Conservation (phyloP, 23 tunicate genomes). For the Ascidia mentula region DNA sequence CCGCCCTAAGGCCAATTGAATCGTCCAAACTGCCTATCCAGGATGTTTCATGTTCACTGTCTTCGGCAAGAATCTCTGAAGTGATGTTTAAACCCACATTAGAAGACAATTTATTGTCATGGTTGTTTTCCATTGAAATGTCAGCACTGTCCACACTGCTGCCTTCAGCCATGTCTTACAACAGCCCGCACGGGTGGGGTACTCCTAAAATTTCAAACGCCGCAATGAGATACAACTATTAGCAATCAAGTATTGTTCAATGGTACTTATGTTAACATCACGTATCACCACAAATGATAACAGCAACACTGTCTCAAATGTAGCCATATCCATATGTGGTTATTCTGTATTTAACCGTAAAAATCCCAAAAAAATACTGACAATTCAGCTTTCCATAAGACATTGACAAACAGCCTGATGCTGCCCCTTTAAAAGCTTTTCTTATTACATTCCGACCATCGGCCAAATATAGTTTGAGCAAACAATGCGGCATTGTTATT, state of each 20-base stretch:
- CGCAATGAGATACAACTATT: not conserved
- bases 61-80: slow-evolving; percentile 36
- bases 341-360: no score
- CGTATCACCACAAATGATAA: no score
- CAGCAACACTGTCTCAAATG: no score
- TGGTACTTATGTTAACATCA: not conserved
- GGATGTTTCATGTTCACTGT: slow-evolving; percentile 4
- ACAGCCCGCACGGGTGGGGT: not conserved
- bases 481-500: slow-evolving; percentile 7
- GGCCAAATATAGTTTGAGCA: not conserved
- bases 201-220: not conserved
- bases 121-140: not conserved
- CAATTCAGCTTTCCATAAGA: not conserved
- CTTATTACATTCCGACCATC: not conserved
- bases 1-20: slow-evolving; percentile 44
- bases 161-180: slow-evolving; percentile 36
- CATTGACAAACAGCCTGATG: not conserved
- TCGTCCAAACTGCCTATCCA: slow-evolving; percentile 36
- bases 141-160: slow-evolving; percentile 37
- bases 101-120: not conserved
- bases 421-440: not conserved
- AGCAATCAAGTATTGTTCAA: not conserved
- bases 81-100: slow-evolving; percentile 43
- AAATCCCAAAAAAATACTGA: no score
- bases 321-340: no score